Base-by-base conservation (phyloP, 1,140 invertebrate species). In the Procambarus clarkii region DNA sequence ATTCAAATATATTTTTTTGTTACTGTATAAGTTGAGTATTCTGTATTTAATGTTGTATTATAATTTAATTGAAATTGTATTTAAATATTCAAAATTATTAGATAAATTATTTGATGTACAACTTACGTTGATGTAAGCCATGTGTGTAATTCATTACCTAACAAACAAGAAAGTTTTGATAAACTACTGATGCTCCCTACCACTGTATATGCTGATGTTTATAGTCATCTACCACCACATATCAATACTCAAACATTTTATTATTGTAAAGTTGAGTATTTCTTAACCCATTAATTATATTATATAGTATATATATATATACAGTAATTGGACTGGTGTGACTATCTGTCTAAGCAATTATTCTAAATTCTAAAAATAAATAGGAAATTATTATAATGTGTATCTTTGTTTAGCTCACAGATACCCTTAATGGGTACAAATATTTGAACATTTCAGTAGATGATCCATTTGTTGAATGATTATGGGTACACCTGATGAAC, bases 171-270 rank as follows among this genome's bases (percentile, higher is more conserved):
- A 11, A 74, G 8, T 74, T 34, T 74, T 74, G 34, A 34, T 0
- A 69, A 4, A 69, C 21, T 18, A 74, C 69, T 74, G 69, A 74
- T 74, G 69, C 69, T 34, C 7, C 69, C 24, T 34, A 74, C 69
- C 24, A 74, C 5, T 74, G 24, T 74, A 44, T 74, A 34, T 74
- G 69, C 69, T 74, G 69, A 34, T 74, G 24, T 21, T 74, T 64
- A 64, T 64, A 64, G 18, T 74, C 69, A 74, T 74, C 34, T 74
- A 34, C 69, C 69, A 74, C 24, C 69, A 74, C 69, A 74, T 74
- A 74, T 74, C n/a, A 74, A 74, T 74, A 74, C n/a, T 74, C n/a
- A 74, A 18, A 74, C 5, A 24, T 74, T 74, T 74, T 74, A 34
- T 74, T 34, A 24, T 74, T 8, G 69, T 74, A 15, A 74, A 34